Conservation (phyloP, 2,113 vertebrate genomes). For the Isichthys henryi region DNA sequence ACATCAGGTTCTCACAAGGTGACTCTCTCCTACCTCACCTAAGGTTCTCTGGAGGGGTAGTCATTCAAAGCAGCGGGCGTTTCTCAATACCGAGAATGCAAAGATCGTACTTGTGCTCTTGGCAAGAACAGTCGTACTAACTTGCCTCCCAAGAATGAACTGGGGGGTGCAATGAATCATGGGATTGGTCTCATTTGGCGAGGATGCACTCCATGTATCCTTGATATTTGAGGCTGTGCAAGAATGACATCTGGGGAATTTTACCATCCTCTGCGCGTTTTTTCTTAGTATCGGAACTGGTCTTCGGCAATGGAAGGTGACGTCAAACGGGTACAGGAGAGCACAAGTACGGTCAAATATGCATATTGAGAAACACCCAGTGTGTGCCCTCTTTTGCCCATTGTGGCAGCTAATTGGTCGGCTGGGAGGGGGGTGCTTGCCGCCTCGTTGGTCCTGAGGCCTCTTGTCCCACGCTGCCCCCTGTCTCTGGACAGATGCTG, state of each 20-base stretch:
- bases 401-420: neutral
- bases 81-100: neutral
- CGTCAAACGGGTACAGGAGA: neutral
- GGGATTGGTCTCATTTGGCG: neutral
- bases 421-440: neutral
- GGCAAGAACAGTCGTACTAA: too few species aligned
- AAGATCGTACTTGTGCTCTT: neutral
- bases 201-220: too few species aligned
- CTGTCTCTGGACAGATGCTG: slow-evolving; percentile 65
- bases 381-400: neutral
- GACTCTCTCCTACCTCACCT: neutral
- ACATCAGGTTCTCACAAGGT: slow-evolving; percentile 95
- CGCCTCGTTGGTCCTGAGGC: neutral
- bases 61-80: neutral
- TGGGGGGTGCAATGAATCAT: neutral
- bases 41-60: neutral
- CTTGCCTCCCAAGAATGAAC: neutral
- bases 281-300: neutral
- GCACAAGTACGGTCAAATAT: neutral
- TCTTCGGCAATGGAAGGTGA: neutral
- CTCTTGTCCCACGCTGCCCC: neutral
- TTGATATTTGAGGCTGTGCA: too few species aligned
- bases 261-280: neutral
- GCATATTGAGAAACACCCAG: neutral
- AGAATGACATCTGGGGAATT: too few species aligned